Evolutionary conservation across 2,888 invertebrate species (phyloP).

Genomic region (Apotomis turbidana): DNA sequence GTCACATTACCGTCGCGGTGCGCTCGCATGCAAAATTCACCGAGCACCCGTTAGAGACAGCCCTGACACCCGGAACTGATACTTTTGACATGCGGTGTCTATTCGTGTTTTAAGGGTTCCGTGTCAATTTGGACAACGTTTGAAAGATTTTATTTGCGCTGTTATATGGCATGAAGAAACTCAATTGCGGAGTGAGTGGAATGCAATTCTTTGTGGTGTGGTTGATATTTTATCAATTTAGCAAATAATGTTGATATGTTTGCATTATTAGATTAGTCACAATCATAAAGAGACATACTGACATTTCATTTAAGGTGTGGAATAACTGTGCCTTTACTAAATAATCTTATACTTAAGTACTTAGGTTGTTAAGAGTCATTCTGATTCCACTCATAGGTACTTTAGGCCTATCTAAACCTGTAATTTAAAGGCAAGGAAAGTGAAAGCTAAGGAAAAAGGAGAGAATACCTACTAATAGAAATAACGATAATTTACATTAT

Average conservation of each 20-base stretch:
- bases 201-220: neutral
- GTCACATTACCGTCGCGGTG: slow-evolving; percentile 74
- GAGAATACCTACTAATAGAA: no score
- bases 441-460: no score
- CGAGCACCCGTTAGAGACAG: slow-evolving; percentile 65
- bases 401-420: no score
- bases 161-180: neutral
- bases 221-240: neutral
- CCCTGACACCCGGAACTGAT: slow-evolving; percentile 77
- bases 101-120: slow-evolving; percentile 47
- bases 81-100: slow-evolving; percentile 68
- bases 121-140: slow-evolving; percentile 37
- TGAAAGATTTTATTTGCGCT: slow-evolving; percentile 27
- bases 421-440: no score
- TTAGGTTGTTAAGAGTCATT: no score
- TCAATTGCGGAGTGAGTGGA: neutral
- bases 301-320: no score
- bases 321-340: no score
- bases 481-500: no score
- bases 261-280: no score
- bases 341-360: no score
- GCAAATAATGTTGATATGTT: neutral
- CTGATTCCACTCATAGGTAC: no score
- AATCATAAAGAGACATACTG: no score
- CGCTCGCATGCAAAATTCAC: slow-evolving; percentile 80